Conservation (phyloP, 2,797 vertebrate genomes). For the Crenichthys baileyi region DNA sequence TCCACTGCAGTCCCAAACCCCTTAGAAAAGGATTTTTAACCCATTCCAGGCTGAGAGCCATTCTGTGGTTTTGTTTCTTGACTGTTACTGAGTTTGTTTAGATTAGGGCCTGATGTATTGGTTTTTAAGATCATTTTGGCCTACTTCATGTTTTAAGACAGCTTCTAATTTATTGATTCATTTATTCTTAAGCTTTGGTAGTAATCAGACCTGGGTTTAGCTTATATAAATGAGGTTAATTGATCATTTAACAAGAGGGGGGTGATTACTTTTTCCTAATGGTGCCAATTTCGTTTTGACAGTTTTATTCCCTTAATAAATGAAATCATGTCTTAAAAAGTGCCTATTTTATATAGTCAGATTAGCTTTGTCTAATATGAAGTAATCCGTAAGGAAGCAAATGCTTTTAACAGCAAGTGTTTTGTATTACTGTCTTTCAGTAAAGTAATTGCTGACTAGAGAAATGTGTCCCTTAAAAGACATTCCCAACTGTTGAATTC, state of each 20-base stretch:
- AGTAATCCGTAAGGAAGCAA: too few species aligned
- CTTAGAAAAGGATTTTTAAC: not conserved
- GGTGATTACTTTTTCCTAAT: not conserved
- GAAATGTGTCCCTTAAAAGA: slow-evolving; percentile 29
- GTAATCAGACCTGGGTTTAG: not conserved
- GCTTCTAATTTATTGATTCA: not conserved
- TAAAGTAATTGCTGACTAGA: slow-evolving; percentile 35
- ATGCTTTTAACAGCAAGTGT: slow-evolving; percentile 1
- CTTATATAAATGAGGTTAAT: not conserved
- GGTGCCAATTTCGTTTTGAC: not conserved
- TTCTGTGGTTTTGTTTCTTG: not conserved
- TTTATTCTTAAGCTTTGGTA: not conserved
- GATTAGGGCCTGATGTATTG: not conserved
- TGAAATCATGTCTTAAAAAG: not conserved
- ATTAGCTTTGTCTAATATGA: not conserved
- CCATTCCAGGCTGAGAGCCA: not conserved
- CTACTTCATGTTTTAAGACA: not conserved
- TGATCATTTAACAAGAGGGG: not conserved
- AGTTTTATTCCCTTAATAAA: not conserved
- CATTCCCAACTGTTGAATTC: slow-evolving; percentile 40
- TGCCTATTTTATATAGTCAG: not conserved
- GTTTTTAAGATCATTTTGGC: not conserved
- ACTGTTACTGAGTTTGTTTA: not conserved
- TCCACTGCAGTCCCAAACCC: not conserved
- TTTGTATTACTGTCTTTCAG: slow-evolving; percentile 39